Conservation (phyloP, 2,797 vertebrate genomes). For the Iguana delicatissima region DNA sequence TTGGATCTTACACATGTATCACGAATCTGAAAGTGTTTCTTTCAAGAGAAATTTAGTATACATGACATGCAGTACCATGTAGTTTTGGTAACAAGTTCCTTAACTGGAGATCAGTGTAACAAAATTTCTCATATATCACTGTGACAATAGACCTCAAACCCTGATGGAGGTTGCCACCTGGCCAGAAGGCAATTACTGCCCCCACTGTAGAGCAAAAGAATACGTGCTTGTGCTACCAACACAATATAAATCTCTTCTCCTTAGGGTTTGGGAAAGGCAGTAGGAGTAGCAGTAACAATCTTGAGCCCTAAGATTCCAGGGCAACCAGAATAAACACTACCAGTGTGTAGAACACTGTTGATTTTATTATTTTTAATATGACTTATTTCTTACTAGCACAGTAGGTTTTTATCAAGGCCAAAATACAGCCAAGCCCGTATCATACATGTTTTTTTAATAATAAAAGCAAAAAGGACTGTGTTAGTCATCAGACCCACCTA, state of each 20-base stretch:
- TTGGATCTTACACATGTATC: background rate
- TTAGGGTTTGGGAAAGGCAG: conserved; percentile 1
- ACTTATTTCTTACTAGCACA: background rate
- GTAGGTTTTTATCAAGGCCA: background rate
- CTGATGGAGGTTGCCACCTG: background rate
- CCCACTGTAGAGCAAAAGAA: background rate
- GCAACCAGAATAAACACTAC: background rate
- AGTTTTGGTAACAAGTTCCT: background rate
- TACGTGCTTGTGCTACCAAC: background rate
- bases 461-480: background rate
- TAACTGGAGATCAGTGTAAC: background rate
- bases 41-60: background rate
- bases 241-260: background rate
- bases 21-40: background rate
- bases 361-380: background rate
- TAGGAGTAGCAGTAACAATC: background rate
- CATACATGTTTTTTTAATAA: background rate
- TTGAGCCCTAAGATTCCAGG: background rate
- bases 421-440: background rate
- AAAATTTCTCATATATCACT: background rate
- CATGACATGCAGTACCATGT: too few relatives aligned
- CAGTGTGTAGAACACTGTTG: background rate
- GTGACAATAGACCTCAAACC: background rate
- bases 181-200: background rate
- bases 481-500: background rate